Evolutionary conservation across 2,113 vertebrate species (phyloP), one percentile per base, ranked within the genome.

Genomic region (Calyptommatus sinebrachiatus): DNA sequence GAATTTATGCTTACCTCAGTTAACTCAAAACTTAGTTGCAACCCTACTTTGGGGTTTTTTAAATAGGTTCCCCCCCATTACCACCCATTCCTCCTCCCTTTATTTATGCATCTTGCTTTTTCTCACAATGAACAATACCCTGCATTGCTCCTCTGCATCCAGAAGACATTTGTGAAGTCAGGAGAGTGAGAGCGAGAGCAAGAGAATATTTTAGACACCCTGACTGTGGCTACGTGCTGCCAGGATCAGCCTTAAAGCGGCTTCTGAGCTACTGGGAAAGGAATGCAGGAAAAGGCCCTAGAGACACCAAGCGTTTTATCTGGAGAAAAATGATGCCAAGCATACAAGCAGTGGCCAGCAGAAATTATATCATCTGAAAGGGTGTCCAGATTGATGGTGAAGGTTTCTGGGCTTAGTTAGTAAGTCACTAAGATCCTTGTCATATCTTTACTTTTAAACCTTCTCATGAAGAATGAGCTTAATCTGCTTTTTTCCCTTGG

Each of bases 181-280:
- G n/a, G 8, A 29, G 14, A 3, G 14, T 0, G 35, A 10, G 12
- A 14, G 10, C n/a, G 21, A 18, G 73, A 16, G 10, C 8, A 7
- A 5, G 50, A 8, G 41, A 31, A 14, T 28, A 31, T 29, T 20
- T 6, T 20, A 31, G 28, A 53, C 50, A 73, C 7, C 14, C 45
- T 73, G 78, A 53, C 66, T 67, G 41, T 73, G 62, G 46, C 31
- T 11, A 20, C 22, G 22, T 5, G 28, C 57, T 63, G 28, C 48
- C 53, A 14, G 7, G 73, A 48, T 76, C 24, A 0, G 11, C 45
- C 28, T 74, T 71, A 82, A 82, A 65, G n/a, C 41, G 3, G 41
- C 71, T 60, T 31, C n/a, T 82, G 80, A 76, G 67, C 73, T 82
- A 53, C 16, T 35, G 28, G 28, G 35, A 65, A 41, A 76, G 73